Evolutionary conservation across 1,140 invertebrate genomes (phyloP).

Genomic region (Drosophila eugracilis): DNA sequence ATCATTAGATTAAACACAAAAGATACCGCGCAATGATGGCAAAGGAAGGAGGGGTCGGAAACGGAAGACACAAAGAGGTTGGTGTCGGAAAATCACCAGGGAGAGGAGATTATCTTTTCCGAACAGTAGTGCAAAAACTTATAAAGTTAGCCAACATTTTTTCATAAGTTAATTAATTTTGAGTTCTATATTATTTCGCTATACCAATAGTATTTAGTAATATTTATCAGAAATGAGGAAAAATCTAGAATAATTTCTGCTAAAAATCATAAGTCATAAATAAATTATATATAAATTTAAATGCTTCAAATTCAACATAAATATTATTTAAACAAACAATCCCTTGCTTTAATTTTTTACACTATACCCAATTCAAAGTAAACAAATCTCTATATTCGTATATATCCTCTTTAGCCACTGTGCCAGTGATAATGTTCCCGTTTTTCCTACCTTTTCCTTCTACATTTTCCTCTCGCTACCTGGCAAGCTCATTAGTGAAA

Average conservation of each 20-base stretch:
- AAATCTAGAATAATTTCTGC: too few species aligned
- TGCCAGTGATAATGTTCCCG: constrained; percentile 4
- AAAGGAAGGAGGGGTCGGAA: constrained; percentile 16
- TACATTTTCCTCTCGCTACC: constrained; percentile 20
- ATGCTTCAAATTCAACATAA: too few species aligned
- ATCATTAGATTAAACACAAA: constrained; percentile 82
- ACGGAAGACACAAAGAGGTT: constrained; percentile 12
- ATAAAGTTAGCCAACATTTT: neutral
- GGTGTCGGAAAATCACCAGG: constrained; percentile 14
- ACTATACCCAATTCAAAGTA: too few species aligned
- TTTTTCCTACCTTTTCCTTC: constrained; percentile 11
- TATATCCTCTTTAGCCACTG: constrained; percentile 9
- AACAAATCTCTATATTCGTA: too few species aligned
- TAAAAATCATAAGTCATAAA: too few species aligned
- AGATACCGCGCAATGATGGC: constrained; percentile 63
- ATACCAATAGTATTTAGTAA: too few species aligned
- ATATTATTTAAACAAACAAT: too few species aligned
- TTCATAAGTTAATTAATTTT: neutral
- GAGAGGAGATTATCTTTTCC: constrained; percentile 14
- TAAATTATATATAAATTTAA: too few species aligned
- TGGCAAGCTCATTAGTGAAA: constrained; percentile 81
- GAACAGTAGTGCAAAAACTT: neutral
- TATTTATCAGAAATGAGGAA: too few species aligned
- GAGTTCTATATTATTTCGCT: too few species aligned
- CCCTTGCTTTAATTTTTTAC: too few species aligned